These are phyloP conservation scores for Beroe ovata DNA, from an alignment of 37 sponge, comb jelly and placozoan genomes.

Conservation along the genomic window DNA sequence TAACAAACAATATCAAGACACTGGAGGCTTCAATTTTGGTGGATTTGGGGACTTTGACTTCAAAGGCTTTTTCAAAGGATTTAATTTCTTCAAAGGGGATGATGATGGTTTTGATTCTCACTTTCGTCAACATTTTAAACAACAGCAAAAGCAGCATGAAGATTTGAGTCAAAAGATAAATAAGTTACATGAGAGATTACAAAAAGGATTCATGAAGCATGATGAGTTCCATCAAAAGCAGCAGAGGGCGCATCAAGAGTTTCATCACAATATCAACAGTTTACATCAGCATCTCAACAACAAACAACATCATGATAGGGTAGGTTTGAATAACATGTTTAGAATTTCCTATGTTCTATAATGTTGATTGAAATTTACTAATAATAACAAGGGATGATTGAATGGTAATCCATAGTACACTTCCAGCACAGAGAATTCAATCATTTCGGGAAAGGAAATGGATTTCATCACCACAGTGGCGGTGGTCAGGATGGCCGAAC, in stretches of 20 bases:
- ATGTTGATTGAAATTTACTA: too few species aligned
- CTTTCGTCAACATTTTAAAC: neutral
- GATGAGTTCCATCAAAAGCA: neutral
- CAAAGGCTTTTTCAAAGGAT: too few species aligned
- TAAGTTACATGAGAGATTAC: neutral
- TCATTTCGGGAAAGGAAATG: neutral
- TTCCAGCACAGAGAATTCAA: neutral
- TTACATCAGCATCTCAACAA: neutral
- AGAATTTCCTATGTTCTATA: too few species aligned
- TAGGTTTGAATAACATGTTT: too few species aligned
- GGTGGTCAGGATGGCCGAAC: neutral
- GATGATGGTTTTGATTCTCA: neutral
- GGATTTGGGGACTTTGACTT: too few species aligned
- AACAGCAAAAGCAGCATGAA: neutral
- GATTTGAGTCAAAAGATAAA: neutral
- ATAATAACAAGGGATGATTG: too few species aligned
- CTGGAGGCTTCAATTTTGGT: neutral
- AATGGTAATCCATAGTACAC: too few species aligned
- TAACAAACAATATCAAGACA: neutral
- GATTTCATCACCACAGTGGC: neutral
- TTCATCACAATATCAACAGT: neutral
- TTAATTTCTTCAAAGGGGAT: too few species aligned
- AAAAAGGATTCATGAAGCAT: neutral
- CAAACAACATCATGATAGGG: too few species aligned
- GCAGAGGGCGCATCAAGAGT: neutral